phyloP scores from a whole-genome alignment of 2,888 invertebrate genomes.

The Diarsia mendica region DNA sequence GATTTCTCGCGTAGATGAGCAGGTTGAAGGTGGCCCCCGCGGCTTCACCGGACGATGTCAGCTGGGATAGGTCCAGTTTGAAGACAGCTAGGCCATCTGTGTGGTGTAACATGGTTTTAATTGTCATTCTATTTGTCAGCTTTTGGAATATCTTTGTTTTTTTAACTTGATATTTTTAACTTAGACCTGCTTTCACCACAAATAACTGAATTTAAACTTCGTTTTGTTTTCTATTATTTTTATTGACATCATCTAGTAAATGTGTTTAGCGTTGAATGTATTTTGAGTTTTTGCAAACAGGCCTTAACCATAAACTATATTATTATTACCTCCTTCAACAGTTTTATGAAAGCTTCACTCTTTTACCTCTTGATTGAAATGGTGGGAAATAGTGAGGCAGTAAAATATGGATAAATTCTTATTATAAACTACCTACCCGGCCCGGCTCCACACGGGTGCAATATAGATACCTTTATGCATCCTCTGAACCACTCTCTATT shows the following conservation, averaged over 20 bases:
- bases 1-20: slow-evolving; percentile 95
- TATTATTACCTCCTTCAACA: background rate
- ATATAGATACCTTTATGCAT: too few relatives aligned
- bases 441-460: too few relatives aligned
- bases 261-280: background rate
- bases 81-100: slow-evolving; percentile 85
- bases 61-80: slow-evolving; percentile 91
- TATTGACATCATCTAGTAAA: background rate
- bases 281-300: background rate
- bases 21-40: slow-evolving; percentile 92
- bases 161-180: background rate
- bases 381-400: background rate
- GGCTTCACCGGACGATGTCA: slow-evolving; percentile 87
- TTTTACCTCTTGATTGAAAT: background rate
- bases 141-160: background rate
- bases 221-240: background rate
- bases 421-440: background rate
- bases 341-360: background rate
- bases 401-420: background rate
- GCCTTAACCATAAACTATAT: background rate
- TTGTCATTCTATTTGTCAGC: background rate
- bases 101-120: slow-evolving; percentile 1
- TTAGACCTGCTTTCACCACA: background rate
- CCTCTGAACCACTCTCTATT: too few relatives aligned
- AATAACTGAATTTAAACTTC: background rate